Evolutionary conservation across 2,113 vertebrate genomes (phyloP), one percentile per base, ranked within the genome.

Genomic region (Craseonycteris thonglongyai): DNA sequence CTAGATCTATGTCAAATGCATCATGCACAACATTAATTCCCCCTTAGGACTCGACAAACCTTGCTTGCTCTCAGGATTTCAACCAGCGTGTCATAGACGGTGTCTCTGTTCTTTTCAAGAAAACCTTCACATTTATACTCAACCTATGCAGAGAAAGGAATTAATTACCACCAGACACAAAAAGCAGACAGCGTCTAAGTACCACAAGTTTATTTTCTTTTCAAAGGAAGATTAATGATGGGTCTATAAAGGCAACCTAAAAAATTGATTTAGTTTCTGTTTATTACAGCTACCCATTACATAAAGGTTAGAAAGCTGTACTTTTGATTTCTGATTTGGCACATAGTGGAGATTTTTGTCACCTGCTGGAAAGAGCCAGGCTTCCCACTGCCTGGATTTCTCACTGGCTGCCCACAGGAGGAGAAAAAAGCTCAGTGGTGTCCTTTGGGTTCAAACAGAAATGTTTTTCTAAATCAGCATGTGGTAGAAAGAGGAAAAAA

Each of bases 81-180:
- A 63, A 99, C 96, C 92, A 99, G 97, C 78, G 99, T 99, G 97
- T 99, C 99, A 38, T 99, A 99, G 0, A 99, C 98, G 0, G 99
- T 98, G 88, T 99, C 99, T 98, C 99, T 98, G 98, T 99, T 99
- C 98, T 99, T 99, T 97, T 99, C 99, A 89, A 99, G 98, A 97
- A 99, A 99, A 69, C 99, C 99, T 98, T 98, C 99, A 96, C 99
- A 99, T 92, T 99, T 98, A 97, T 99, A 99, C 97, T 99, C 99
- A 88, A 99, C 99, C 99, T 99, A 96, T 90, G 92, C 66, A 97
- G 95, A 97, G 2, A 61, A 42, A 90, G 24, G 58, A 95, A 94
- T 75, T 65, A 71, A 87, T 95, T 94, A 92, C 58, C 81, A 82
- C 35, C 65, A 75, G 91, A 93, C 58, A 90, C 69, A 45, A 47